Conservation (phyloP, 2,888 invertebrate genomes). For the Desoria tigrina region DNA sequence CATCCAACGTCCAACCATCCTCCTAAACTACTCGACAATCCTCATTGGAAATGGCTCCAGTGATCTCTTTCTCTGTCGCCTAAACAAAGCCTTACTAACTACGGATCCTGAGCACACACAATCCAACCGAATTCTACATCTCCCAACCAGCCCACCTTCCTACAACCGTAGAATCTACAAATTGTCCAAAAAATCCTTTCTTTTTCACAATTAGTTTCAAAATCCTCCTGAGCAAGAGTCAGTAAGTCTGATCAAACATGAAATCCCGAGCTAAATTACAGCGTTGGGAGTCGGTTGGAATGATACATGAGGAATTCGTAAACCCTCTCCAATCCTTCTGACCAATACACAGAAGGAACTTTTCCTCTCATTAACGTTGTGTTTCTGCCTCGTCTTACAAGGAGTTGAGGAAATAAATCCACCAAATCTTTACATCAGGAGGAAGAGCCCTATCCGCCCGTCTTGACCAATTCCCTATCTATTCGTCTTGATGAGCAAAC, state of each 20-base stretch:
- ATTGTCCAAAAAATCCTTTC: no score
- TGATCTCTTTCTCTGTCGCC: no score
- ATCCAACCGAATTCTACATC: no score
- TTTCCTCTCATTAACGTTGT: conserved; percentile 19
- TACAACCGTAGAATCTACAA: background rate
- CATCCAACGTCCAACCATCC: conserved; percentile 5
- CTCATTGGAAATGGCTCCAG: background rate
- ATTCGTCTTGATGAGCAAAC: conserved; percentile 20
- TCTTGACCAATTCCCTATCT: conserved; percentile 21
- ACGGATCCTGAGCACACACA: no score
- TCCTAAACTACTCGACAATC: background rate
- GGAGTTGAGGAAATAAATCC: no score
- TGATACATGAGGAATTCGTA: background rate
- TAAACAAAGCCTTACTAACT: no score
- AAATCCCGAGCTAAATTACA: conserved; percentile 1
- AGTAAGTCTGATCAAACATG: no score
- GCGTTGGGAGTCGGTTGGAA: conserved; percentile 1
- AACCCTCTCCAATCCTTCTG: background rate
- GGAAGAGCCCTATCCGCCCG: background rate
- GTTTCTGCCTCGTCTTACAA: background rate
- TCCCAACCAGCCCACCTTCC: background rate
- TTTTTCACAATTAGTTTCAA: no score
- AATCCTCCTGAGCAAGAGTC: no score
- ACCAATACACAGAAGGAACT: background rate
- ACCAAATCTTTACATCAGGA: background rate